phyloP scores from a whole-genome alignment of 1,140 invertebrate genomes.

The Sinonovacula constricta region DNA sequence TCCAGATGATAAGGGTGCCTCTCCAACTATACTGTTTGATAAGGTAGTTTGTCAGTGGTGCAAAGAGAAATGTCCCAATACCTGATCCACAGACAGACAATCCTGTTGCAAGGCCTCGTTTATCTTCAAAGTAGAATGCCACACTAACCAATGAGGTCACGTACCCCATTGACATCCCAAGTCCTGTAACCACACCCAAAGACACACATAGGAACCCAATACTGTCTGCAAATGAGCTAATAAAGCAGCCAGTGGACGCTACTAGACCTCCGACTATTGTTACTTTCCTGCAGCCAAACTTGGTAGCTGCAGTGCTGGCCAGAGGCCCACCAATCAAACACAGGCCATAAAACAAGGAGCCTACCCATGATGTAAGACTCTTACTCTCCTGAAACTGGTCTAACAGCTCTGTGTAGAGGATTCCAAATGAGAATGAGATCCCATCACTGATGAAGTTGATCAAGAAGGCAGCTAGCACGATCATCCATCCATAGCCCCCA shows the following conservation, averaged over 20 bases:
- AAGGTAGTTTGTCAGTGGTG: conserved; percentile 72
- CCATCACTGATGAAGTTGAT: conserved; percentile 96
- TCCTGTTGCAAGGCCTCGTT: conserved; percentile 92
- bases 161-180: conserved; percentile 91
- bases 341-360: conserved; percentile 73
- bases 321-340: conserved; percentile 88
- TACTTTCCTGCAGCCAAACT: conserved; percentile 88
- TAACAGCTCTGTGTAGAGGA: conserved; percentile 84
- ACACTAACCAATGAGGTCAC: conserved; percentile 85
- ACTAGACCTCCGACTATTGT: conserved; percentile 86
- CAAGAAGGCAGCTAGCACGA: conserved; percentile 90
- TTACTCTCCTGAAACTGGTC: conserved; percentile 90
- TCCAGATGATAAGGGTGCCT: conserved; percentile 87
- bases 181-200: conserved; percentile 91
- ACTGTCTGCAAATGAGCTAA: conserved; percentile 83
- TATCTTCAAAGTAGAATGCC: conserved; percentile 95
- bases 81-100: conserved; percentile 83
- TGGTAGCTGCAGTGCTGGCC: conserved; percentile 91
- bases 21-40: conserved; percentile 75
- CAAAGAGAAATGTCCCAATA: conserved; percentile 77
- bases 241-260: conserved; percentile 88
- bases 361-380: conserved; percentile 91
- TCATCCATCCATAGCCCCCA: conserved; percentile 90
- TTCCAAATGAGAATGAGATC: conserved; percentile 79
- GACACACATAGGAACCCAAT: conserved; percentile 86